Evolutionary conservation across 2,888 invertebrate species (phyloP).

Genomic region (Drosophila histrio): DNA sequence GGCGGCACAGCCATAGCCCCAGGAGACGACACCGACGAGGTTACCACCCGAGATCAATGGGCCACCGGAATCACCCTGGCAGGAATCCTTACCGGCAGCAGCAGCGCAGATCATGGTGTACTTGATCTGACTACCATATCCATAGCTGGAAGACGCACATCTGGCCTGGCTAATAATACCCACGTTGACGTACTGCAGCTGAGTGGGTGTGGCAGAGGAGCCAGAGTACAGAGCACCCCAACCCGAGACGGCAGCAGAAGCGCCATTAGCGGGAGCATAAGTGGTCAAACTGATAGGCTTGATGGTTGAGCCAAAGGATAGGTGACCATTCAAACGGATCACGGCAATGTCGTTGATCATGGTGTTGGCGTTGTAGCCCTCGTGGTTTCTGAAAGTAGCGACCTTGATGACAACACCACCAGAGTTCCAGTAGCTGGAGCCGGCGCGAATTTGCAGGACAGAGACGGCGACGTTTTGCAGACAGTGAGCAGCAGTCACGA

Average conservation of each 20-base stretch:
- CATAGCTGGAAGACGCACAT: conserved; percentile 84
- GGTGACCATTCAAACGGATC: conserved; percentile 84
- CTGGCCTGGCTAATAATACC: conserved; percentile 79
- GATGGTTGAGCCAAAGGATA: conserved; percentile 82
- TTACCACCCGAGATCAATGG: conserved; percentile 27
- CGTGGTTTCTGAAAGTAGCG: conserved; percentile 55
- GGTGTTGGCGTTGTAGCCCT: conserved; percentile 82
- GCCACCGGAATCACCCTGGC: conserved; percentile 39
- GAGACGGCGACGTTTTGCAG: conserved; percentile 71
- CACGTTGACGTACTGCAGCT: conserved; percentile 85
- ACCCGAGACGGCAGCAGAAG: conserved; percentile 56
- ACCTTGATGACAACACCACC: conserved; percentile 66
- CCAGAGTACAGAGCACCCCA: conserved; percentile 72
- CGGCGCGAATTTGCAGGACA: conserved; percentile 84
- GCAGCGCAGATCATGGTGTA: conserved; percentile 71
- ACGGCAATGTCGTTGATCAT: conserved; percentile 86
- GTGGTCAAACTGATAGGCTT: conserved; percentile 83
- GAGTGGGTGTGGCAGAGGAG: conserved; percentile 62
- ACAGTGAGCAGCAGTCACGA: conserved; percentile 87
- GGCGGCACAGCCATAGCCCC: conserved; percentile 72
- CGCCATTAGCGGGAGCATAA: conserved; percentile 50
- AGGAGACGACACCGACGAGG: conserved; percentile 56
- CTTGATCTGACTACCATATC: conserved; percentile 52
- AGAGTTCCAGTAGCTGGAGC: conserved; percentile 84
- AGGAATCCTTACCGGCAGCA: conserved; percentile 59